Evolutionary conservation across 2,113 vertebrate genomes (phyloP).

Genomic region (Ophthalmolycus amberensis): DNA sequence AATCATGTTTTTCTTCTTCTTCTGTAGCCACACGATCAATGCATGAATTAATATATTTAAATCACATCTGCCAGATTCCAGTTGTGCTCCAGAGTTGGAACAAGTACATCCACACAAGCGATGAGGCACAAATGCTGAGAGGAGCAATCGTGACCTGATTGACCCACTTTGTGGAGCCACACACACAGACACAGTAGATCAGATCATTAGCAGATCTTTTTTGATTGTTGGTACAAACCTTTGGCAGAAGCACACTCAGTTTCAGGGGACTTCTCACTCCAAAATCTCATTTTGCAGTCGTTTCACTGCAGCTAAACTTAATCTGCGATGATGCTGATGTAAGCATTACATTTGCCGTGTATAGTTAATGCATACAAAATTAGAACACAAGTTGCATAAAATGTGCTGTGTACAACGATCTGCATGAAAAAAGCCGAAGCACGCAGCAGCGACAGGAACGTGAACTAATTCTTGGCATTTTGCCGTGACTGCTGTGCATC

Average conservation of each 20-base stretch:
- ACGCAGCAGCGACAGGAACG: not conserved
- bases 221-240: not conserved
- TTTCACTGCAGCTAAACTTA: slow-evolving; percentile 22
- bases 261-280: slow-evolving; percentile 41
- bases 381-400: not conserved
- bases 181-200: not conserved
- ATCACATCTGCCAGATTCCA: not conserved
- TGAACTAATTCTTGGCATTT: not conserved
- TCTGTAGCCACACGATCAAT: not conserved
- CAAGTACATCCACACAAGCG: not conserved
- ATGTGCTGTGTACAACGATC: not conserved
- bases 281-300: slow-evolving; percentile 35
- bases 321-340: slow-evolving; percentile 40
- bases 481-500: not conserved
- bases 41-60: not conserved
- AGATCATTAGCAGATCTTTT: slow-evolving; percentile 24
- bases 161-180: slow-evolving; percentile 12
- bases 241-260: slow-evolving; percentile 2
- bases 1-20: not conserved
- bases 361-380: slow-evolving; percentile 21
- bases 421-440: slow-evolving; percentile 13
- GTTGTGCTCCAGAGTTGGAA: not conserved
- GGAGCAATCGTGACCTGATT: slow-evolving; percentile 3
- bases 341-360: slow-evolving; percentile 24
- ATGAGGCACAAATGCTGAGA: not conserved